Evolutionary conservation across 2,888 invertebrate species (phyloP), one percentile per base, ranked within the genome.

Genomic region (Heterodera filipjevi): DNA sequence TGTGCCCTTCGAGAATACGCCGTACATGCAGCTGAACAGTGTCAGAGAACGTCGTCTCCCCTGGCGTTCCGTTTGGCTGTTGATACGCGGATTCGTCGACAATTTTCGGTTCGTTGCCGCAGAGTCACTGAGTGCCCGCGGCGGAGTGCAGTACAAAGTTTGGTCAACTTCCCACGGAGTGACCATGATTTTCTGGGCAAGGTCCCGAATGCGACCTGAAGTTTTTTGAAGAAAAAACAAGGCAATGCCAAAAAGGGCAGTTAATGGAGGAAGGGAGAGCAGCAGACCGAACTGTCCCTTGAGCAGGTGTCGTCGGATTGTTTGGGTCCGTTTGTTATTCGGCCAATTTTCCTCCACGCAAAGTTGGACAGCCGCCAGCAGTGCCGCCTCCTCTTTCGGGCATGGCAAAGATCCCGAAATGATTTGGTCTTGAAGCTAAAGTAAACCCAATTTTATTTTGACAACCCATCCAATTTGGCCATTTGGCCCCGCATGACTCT

Each of bases 301-400:
- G 27, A 89, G 79, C 46, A 89, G 79, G 79, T 89, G 89, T 35
- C 88, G 79, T 53, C 88, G 78, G n/a, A 89, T 87, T 8, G 87
- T 88, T 76, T 87, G 89, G 0, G 86, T 87, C 68, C 89, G 80
- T 77, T 85, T 86, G 79, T 88, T 88, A 77, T 81, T 82, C 12
- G 91, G 91, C 87, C 91, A 92, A 35, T 90, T 90, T 84, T 92
- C 92, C 84, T 92, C 92, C 30, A 93, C 91, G 77, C 92, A 91
- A 27, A 92, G 90, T 88, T 93, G 92, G 77, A 93, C 92, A 66
- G 92, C 92, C 12, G 93, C 93, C 79, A 93, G 89, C 14, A 92
- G 91, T 1, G 92, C 92, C 0, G 92, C 92, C 84, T 93, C 92
- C 89, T 92, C 92, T 84, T 92, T 92, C 78, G 92, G 91, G 87